Conservation (phyloP, 2,797 vertebrate genomes). For the Okamejei kenojei region DNA sequence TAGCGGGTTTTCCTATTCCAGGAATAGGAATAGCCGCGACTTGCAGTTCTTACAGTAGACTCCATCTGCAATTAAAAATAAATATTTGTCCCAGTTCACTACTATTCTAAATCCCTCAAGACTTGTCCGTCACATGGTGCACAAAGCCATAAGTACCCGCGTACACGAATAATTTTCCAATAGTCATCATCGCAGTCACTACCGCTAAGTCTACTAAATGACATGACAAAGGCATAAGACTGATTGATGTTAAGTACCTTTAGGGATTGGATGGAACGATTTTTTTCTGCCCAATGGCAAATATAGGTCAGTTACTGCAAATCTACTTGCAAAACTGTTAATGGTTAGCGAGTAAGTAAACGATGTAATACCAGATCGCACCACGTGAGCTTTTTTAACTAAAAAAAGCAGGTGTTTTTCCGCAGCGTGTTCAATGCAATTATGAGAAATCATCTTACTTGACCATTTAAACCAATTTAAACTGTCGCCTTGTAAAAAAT, state of each 20-base stretch:
- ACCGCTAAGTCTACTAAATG: not conserved
- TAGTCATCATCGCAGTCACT: not conserved
- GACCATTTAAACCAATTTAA: not conserved
- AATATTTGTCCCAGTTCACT: not conserved
- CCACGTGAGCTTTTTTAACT: not conserved
- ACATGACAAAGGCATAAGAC: not conserved
- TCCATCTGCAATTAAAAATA: not conserved
- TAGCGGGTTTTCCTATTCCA: not conserved
- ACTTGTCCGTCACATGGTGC: not conserved
- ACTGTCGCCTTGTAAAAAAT: not conserved
- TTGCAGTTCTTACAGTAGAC: not conserved
- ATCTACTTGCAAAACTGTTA: not conserved
- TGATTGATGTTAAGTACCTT: slow-evolving; percentile 29
- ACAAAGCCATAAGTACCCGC: not conserved
- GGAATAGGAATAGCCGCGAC: no score
- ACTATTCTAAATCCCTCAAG: slow-evolving; percentile 6
- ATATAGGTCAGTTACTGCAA: not conserved
- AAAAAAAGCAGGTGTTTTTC: not conserved
- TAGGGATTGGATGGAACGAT: not conserved
- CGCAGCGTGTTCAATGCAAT: not conserved
- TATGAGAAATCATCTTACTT: not conserved
- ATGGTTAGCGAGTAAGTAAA: not conserved
- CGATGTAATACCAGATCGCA: not conserved
- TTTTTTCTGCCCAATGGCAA: slow-evolving; percentile 1
- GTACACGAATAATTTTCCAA: not conserved